Evolutionary conservation across 1,140 invertebrate genomes (phyloP).

Genomic region (Nilaparvata lugens): DNA sequence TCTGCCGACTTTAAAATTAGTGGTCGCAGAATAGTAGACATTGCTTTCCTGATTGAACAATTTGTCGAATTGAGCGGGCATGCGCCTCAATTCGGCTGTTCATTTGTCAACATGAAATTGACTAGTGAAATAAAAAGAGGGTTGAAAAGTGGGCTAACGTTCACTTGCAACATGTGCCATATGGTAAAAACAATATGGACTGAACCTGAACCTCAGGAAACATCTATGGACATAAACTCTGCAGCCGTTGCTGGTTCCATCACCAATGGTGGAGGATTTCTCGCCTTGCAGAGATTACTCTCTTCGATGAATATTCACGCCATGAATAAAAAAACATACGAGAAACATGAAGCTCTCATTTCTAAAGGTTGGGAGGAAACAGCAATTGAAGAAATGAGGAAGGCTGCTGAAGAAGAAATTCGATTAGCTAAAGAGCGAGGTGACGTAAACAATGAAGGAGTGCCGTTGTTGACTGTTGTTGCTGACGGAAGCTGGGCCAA

Average conservation of each 20-base stretch:
- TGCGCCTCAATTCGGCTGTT: conserved; percentile 4
- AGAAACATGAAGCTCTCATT: conserved; percentile 18
- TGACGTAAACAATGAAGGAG: conserved; percentile 31
- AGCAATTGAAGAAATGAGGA: conserved; percentile 25
- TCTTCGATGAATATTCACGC: conserved; percentile 28
- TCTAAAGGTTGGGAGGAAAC: conserved; percentile 17
- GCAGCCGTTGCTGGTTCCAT: conserved; percentile 24
- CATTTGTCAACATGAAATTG: conserved; percentile 12
- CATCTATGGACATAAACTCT: conserved; percentile 21
- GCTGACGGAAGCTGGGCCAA: conserved; percentile 32
- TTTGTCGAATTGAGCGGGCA: too few species aligned
- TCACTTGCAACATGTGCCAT: conserved; percentile 23
- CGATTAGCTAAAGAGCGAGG: conserved; percentile 26
- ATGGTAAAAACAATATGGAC: conserved; percentile 16
- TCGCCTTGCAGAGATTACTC: conserved; percentile 25
- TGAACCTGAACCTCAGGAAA: conserved; percentile 10
- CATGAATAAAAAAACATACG: conserved; percentile 25
- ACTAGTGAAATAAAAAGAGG: conserved; percentile 5
- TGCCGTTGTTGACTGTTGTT: conserved; percentile 31
- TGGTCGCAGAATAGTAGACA: too few species aligned
- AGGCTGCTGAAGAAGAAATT: conserved; percentile 30
- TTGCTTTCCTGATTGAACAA: too few species aligned
- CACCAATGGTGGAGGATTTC: conserved; percentile 25
- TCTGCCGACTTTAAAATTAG: too few species aligned
- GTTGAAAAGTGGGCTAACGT: conserved; percentile 15